Percentiles rank a stretch among this genome's conserved stretches.
Conservation (phyloP, 2,888 invertebrate genomes). For the Diadegma fenestrale region DNA sequence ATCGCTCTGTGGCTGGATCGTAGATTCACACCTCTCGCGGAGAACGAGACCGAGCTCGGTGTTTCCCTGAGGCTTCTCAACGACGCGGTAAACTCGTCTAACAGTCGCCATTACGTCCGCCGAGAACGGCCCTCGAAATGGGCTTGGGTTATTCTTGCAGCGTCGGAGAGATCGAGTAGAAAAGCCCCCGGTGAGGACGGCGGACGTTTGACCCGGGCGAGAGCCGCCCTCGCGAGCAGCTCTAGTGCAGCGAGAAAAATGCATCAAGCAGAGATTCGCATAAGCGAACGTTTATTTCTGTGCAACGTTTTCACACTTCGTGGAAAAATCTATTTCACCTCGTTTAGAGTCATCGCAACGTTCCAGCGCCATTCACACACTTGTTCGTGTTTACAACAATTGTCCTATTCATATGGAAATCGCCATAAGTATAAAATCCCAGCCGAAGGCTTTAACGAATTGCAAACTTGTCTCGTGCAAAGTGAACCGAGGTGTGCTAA, state of each 20-base stretch:
- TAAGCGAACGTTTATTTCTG: slow-evolving; percentile 59
- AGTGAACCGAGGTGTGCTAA: slow-evolving; percentile 28
- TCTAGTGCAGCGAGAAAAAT: slow-evolving; percentile 14
- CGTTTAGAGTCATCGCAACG: slow-evolving; percentile 34
- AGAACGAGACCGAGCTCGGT: slow-evolving; percentile 25
- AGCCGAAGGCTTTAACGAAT: slow-evolving; percentile 14
- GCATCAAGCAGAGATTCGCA: slow-evolving; percentile 8
- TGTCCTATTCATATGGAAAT: slow-evolving; percentile 12
- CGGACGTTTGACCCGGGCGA: slow-evolving; percentile 67
- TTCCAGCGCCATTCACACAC: slow-evolving; percentile 18
- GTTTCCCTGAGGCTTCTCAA: slow-evolving; percentile 45
- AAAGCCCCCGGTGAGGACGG: slow-evolving; percentile 65
- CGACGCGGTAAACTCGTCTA: slow-evolving; percentile 68
- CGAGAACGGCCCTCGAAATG: slow-evolving; percentile 42
- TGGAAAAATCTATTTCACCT: slow-evolving; percentile 60
- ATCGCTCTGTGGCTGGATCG: neutral
- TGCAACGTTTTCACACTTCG: slow-evolving; percentile 54
- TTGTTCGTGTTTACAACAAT: slow-evolving; percentile 31
- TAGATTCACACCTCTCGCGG: neutral
- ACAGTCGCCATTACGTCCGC: slow-evolving; percentile 69
- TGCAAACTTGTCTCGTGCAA: slow-evolving; percentile 33
- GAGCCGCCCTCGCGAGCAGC: slow-evolving; percentile 55
- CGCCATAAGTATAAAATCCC: neutral
- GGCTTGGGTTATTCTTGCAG: slow-evolving; percentile 39
- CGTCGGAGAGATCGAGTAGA: neutral